Conservation (phyloP, 1,140 invertebrate genomes). For the Physella acuta region DNA sequence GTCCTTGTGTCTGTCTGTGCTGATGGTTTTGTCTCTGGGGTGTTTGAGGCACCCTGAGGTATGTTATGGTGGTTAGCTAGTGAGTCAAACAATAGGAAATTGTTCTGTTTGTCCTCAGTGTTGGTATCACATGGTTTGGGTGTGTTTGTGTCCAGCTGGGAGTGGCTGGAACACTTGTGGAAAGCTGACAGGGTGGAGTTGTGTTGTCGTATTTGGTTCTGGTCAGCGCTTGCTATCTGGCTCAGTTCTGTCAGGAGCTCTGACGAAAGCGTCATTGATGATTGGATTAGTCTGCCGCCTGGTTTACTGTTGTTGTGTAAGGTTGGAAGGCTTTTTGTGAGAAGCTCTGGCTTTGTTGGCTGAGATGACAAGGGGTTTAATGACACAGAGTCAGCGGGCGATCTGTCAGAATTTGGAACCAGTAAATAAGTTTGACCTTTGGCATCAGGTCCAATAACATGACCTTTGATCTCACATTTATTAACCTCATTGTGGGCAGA, state of each 20-base stretch:
- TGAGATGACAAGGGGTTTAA: background rate
- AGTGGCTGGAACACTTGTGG: constrained; percentile 12
- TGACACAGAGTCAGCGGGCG: too few relatives aligned
- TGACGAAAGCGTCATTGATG: background rate
- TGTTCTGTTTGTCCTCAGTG: background rate
- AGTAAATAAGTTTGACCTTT: constrained; percentile 12
- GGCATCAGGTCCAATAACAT: constrained; percentile 17
- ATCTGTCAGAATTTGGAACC: background rate
- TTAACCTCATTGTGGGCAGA: too few relatives aligned
- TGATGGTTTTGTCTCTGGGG: background rate
- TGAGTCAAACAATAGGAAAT: too few relatives aligned
- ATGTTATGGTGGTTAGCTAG: too few relatives aligned
- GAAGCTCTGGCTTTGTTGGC: background rate
- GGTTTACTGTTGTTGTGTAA: too few relatives aligned
- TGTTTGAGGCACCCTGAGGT: background rate
- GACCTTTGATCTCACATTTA: constrained; percentile 10
- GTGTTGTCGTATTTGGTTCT: constrained; percentile 5
- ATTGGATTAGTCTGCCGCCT: too few relatives aligned
- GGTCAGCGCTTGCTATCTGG: background rate
- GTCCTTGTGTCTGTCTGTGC: background rate
- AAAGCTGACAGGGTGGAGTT: constrained; percentile 12
- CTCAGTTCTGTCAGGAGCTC: constrained; percentile 10
- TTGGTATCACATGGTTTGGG: background rate
- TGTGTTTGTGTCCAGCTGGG: background rate
- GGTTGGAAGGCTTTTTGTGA: background rate